Base-by-base conservation (phyloP, 2,888 invertebrate genomes). In the Bembecia ichneumoniformis region DNA sequence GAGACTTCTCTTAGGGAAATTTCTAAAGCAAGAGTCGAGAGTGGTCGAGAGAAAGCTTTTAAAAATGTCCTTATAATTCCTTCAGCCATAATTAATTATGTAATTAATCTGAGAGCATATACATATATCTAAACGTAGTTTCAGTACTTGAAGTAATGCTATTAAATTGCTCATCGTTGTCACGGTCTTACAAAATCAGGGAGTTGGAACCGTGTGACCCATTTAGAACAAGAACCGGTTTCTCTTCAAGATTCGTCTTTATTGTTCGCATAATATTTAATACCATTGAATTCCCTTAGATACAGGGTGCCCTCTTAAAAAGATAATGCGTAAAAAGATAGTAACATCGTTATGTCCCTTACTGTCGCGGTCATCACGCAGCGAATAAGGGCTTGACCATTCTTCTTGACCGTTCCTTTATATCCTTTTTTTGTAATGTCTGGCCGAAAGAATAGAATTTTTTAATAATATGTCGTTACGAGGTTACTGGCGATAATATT, bases 121-220 rank as follows among this genome's bases (percentile, higher is more conserved):
- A 28, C 1, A 7, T 7, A 9, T 28, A 28, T 28, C 9, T 28
- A 28, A 28, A 28, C 28, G 28, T 28, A 28, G 7, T 9, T 28
- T 0, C 28, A 28, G 28, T 28, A 28, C 28, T 28, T 28, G 28
- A 28, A 28, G 28, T 9, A 28, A 9, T 9, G 28, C 28, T 28
- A 28, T 28, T 28, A 28, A 28, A 40, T 11, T 40, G 14, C 40
- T 40, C 49, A 34, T 14, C 5, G 48, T 49, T 49, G 56, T 71
- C 69, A 72, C 72, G 68, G 71, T 66, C 68, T 66, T 64, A 77
- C 74, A 81, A 81, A 80, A 80, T 71, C 71, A 47, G 73, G 79
- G 76, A 75, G 74, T 71, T 75, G 75, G 71, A 80, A 84, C 84
- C 86, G 87, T 87, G 87, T 84, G 86, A 87, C 86, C 87, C 86